Evolutionary conservation across 2,797 vertebrate genomes (phyloP), one percentile per base, ranked within the genome.

Genomic region (Buceros bicornis): DNA sequence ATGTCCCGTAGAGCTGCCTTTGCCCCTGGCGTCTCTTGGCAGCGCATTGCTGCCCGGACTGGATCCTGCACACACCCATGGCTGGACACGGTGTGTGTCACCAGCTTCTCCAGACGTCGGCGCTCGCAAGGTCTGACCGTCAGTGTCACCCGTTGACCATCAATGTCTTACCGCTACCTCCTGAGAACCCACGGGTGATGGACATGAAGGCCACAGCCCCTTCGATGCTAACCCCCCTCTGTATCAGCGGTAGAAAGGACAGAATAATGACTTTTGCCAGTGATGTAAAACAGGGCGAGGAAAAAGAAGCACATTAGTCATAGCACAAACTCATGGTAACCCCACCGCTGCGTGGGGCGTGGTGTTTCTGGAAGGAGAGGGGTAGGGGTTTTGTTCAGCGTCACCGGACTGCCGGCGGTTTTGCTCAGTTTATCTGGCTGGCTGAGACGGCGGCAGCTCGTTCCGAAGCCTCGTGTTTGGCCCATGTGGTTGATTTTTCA

Each of bases 261-360:
- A 50, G 79, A 96, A 77, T 51, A 33, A 84, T 87, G 84, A 95
- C 95, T 94, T 93, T 95, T 97, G 92, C 96, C 97, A 95, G 43
- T 65, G 79, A 60, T 76, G 95, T 85, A n/a, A 85, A 89, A 97
- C 95, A 97, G 95, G 95, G 96, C 79, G 78, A 97, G 95, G 95
- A 91, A 82, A 95, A 97, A 98, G 71, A 98, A 98, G 98, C 98
- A 98, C 98, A 98, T 98, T 95, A 97, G 90, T 97, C 97, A 98
- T 92, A 98, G 98, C 98, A 98, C 98, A 98, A 98, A 97, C 94
- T 97, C 87, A 95, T 83, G 97, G 15, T 33, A 92, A 96, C 94
- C 95, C 94, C 97, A 97, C 89, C 95, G 65, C 87, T 96, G 90
- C 90, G 61, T 90, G 8, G 21, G 97, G 97, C 95, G 91, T 81